Evolutionary conservation across 2,113 vertebrate genomes (phyloP).

Genomic region (Ctenodactylus gundi): DNA sequence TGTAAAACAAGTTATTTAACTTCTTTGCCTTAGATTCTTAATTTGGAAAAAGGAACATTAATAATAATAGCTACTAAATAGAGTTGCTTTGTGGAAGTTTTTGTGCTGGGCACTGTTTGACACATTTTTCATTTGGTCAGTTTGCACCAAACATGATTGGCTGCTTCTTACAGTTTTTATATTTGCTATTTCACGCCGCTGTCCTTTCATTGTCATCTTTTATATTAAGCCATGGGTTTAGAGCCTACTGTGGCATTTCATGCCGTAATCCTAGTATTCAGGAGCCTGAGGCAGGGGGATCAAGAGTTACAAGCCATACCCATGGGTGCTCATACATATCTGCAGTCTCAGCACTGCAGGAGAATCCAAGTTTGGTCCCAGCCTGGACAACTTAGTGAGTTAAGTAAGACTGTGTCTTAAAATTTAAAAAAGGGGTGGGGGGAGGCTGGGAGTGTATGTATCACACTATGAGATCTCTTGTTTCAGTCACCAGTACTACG

Average conservation of each 20-base stretch:
- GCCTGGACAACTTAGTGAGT: no score
- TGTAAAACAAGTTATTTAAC: not conserved
- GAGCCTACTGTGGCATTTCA: not conserved
- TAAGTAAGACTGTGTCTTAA: no score
- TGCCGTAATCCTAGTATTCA: not conserved
- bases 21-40: not conserved
- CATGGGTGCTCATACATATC: no score
- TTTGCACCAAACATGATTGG: not conserved
- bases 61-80: not conserved
- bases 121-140: not conserved
- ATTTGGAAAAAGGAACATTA: not conserved
- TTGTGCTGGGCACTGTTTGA: not conserved
- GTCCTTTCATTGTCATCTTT: not conserved
- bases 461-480: no score
- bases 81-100: not conserved
- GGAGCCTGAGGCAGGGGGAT: not conserved
- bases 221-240: not conserved
- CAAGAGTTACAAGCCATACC: not conserved
- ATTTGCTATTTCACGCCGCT: not conserved
- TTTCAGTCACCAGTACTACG: no score
- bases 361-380: no score
- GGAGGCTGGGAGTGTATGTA: no score
- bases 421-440: no score
- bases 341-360: no score
- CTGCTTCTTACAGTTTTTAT: not conserved